Percentiles rank a stretch among this genome's conserved stretches.
Conservation (phyloP, 1,140 invertebrate species). For the Eurosta solidaginis region DNA sequence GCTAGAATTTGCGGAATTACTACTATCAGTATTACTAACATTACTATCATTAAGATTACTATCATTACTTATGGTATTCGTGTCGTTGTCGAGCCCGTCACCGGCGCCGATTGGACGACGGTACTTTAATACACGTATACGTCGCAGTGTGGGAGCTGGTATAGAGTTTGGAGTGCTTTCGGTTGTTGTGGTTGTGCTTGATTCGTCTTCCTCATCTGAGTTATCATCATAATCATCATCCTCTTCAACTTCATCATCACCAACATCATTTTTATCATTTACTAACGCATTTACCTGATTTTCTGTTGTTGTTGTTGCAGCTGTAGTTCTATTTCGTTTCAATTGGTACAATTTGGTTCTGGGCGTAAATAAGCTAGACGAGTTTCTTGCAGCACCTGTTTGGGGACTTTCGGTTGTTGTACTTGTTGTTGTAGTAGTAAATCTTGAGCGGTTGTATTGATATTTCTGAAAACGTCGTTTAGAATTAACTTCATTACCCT, state of each 20-base stretch:
- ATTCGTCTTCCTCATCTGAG: conserved; percentile 30
- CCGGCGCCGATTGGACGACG: conserved; percentile 42
- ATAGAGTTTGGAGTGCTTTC: conserved; percentile 31
- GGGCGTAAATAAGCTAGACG: background rate
- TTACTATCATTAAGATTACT: conserved; percentile 30
- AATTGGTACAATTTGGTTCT: background rate
- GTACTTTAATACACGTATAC: conserved; percentile 51
- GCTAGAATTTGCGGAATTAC: conserved; percentile 12
- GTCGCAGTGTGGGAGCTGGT: conserved; percentile 42
- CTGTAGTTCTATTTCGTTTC: conserved; percentile 10
- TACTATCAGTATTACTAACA: background rate
- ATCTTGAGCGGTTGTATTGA: conserved; percentile 53
- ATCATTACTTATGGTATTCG: conserved; percentile 29
- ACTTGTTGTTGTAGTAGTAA: conserved; percentile 37
- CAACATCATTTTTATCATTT: conserved; percentile 38
- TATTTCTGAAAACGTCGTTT: conserved; percentile 60
- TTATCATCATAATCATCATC: conserved; percentile 34
- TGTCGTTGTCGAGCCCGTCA: too few relatives aligned
- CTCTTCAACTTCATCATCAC: conserved; percentile 30
- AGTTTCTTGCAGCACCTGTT: conserved; percentile 19
- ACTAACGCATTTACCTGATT: conserved; percentile 51
- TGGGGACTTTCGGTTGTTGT: conserved; percentile 33
- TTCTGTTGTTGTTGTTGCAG: conserved; percentile 32
- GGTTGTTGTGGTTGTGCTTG: conserved; percentile 34
- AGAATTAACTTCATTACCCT: conserved; percentile 44